Evolutionary conservation across 2,797 vertebrate species (phyloP).

Genomic region (Microctenopoma steveboyesi): DNA sequence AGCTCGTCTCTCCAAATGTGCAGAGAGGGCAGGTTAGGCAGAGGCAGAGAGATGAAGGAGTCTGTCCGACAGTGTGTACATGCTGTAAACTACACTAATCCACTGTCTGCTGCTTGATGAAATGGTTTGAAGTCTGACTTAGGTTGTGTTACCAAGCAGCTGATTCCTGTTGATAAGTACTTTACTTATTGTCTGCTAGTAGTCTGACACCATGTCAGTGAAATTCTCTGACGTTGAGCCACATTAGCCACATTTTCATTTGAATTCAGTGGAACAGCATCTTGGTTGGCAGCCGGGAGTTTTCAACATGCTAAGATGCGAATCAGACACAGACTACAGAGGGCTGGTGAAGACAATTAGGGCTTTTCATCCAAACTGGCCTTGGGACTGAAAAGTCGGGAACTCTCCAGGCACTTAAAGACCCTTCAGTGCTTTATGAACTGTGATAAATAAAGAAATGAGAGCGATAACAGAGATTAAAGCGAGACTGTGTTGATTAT

Average conservation of each 20-base stretch:
- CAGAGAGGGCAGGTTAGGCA: not conserved
- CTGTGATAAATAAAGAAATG: conserved; percentile 1
- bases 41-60: conserved; percentile 3
- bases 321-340: conserved; percentile 16
- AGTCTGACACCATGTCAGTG: conserved; percentile 17
- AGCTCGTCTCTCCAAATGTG: not conserved
- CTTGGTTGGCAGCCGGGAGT: conserved; percentile 28
- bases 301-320: conserved; percentile 9
- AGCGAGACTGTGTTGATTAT: not conserved
- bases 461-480: conserved; percentile 2
- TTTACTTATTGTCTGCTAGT: not conserved
- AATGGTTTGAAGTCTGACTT: conserved; percentile 14
- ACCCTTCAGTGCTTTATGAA: conserved; percentile 1
- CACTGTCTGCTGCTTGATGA: conserved; percentile 19
- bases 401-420: conserved; percentile 7
- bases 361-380: conserved; percentile 24
- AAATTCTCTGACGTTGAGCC: conserved; percentile 4
- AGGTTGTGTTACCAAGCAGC: conserved; percentile 30
- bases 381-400: conserved; percentile 3
- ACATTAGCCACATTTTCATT: conserved; percentile 25
- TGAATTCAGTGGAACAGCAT: conserved; percentile 10
- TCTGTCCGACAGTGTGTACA: not conserved
- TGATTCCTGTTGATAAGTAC: conserved; percentile 16
- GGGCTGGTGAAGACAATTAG: conserved; percentile 30
- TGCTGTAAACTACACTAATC: conserved; percentile 10